Conservation (phyloP, 2,888 invertebrate species). For the Hydrotaea diabolus region DNA sequence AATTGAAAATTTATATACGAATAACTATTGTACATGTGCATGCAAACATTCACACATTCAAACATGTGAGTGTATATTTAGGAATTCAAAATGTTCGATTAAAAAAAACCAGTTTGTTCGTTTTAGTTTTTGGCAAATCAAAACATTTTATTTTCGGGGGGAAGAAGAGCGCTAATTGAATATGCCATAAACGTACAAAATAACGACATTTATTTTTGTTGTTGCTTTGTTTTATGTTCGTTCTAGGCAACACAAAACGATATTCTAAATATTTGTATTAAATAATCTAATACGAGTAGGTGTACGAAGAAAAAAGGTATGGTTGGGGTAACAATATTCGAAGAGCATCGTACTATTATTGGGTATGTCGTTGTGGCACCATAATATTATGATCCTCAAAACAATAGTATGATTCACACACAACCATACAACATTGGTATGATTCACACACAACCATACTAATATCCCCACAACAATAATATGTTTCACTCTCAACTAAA, state of each 20-base stretch:
- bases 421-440: no score
- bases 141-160: not conserved
- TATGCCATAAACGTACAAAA: conserved; percentile 59
- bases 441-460: no score
- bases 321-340: no score
- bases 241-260: not conserved
- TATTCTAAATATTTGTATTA: not conserved
- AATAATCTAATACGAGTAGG: not conserved
- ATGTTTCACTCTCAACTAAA: no score
- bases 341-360: no score
- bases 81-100: not conserved
- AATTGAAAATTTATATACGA: conserved; percentile 11
- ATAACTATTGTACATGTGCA: not conserved
- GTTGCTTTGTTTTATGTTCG: not conserved
- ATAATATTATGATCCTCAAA: no score
- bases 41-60: no score
- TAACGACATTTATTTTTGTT: conserved; percentile 2
- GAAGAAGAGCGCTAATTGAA: conserved; percentile 44
- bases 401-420: no score
- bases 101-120: conserved; percentile 14
- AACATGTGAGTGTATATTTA: not conserved
- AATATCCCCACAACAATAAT: no score
- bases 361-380: no score
- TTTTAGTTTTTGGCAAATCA: conserved; percentile 3
- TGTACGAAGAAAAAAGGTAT: no score